Evolutionary conservation across 2,888 invertebrate genomes (phyloP).

Genomic region (Neelides folsomi): DNA sequence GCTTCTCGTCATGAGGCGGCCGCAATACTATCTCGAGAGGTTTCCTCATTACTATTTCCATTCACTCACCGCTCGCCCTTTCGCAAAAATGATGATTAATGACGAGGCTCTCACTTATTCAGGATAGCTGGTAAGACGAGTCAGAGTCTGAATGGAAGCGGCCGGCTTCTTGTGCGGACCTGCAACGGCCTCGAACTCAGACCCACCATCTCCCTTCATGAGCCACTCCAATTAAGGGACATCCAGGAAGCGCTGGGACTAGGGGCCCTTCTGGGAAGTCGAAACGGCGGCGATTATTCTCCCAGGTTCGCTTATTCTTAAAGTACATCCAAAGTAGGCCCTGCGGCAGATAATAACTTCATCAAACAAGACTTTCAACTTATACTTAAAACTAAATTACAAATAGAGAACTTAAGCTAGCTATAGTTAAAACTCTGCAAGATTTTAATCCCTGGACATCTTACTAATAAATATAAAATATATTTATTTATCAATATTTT

Average conservation of each 20-base stretch:
- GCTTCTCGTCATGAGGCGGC: constrained; percentile 78
- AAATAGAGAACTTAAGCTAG: no score
- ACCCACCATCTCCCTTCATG: constrained; percentile 32
- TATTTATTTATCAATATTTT: no score
- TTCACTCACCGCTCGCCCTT: no score
- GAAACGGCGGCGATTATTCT: constrained; percentile 32
- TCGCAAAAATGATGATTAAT: no score
- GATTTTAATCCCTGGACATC: no score
- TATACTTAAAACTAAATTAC: no score
- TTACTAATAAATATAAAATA: no score
- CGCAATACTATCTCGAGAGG: constrained; percentile 71
- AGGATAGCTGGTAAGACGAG: constrained; percentile 31
- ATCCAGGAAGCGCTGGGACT: constrained; percentile 31
- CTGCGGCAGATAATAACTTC: no score
- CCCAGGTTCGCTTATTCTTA: constrained; percentile 19
- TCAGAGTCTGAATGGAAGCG: constrained; percentile 20
- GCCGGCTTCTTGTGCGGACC: constrained; percentile 53
- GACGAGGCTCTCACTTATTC: neutral
- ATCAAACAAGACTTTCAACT: no score
- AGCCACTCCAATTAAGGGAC: constrained; percentile 31
- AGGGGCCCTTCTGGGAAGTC: constrained; percentile 27
- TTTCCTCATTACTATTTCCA: constrained; percentile 1
- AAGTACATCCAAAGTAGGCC: neutral
- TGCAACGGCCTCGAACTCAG: constrained; percentile 63
- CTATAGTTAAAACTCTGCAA: no score